Conservation (phyloP, 2,888 invertebrate genomes). For the Dasypogon diadema region DNA sequence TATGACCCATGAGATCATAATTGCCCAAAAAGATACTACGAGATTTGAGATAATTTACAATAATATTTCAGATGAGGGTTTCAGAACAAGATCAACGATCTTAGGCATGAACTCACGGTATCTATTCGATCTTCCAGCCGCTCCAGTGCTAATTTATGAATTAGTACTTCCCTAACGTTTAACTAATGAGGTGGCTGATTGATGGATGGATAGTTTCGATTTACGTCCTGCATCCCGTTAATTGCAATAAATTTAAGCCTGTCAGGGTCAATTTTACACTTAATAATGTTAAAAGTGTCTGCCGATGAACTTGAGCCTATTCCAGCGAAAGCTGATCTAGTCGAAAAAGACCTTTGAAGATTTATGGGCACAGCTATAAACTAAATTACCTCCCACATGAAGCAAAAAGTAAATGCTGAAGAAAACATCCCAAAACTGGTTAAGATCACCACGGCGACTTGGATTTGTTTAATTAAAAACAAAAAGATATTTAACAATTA, state of each 20-base stretch:
- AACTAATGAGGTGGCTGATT: neutral
- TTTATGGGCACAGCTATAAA: constrained; percentile 2
- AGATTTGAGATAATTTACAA: neutral
- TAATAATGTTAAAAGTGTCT: neutral
- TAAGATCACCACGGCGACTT: neutral
- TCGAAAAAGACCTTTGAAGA: constrained; percentile 1
- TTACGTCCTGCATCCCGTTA: neutral
- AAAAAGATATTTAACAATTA: neutral
- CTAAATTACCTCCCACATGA: constrained; percentile 6
- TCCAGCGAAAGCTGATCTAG: constrained; percentile 4
- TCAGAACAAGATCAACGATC: neutral
- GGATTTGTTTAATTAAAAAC: neutral
- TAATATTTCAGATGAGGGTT: neutral
- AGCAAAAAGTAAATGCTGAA: neutral
- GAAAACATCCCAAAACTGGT: neutral
- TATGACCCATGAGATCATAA: constrained; percentile 1
- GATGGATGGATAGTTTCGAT: no score
- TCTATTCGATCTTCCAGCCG: neutral
- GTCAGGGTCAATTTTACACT: neutral
- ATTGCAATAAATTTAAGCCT: neutral
- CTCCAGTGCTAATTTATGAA: neutral
- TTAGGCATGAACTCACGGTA: neutral
- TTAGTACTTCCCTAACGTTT: neutral
- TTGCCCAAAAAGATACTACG: neutral
- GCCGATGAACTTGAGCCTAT: neutral